Percentiles rank a stretch among this genome's conserved stretches.
These are phyloP conservation scores for Ciconia stormi DNA, from an alignment of 2,113 vertebrate species.

Conservation along the genomic window DNA sequence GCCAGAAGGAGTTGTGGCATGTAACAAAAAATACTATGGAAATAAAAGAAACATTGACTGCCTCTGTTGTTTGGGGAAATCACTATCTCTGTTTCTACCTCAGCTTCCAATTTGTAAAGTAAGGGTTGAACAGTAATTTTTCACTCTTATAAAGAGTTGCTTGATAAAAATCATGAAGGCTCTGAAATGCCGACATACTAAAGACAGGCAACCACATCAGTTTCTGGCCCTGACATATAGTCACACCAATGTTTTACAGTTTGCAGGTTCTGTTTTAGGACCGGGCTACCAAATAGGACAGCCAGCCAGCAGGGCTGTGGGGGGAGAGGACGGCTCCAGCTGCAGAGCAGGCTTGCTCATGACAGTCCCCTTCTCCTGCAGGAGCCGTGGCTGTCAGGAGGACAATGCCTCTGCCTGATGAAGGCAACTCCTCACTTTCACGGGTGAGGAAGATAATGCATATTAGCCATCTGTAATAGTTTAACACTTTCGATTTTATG, in stretches of 20 bases:
- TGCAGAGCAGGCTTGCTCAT: not conserved
- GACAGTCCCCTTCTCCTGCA: not conserved
- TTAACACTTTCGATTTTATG: not conserved
- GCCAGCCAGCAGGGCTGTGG: not conserved
- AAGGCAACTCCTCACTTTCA: not conserved
- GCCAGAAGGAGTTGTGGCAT: not conserved
- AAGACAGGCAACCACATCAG: not conserved
- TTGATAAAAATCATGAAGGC: not conserved
- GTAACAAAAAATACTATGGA: not conserved
- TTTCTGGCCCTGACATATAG: not conserved
- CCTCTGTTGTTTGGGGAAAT: not conserved
- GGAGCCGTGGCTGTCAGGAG: fast-evolving
- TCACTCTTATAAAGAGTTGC: not conserved
- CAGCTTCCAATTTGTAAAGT: not conserved
- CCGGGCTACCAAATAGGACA: not conserved
- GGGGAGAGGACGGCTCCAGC: not conserved
- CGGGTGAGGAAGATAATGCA: not conserved
- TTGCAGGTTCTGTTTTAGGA: not conserved
- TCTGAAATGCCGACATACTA: not conserved
- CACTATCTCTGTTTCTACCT: not conserved
- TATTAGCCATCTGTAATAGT: not conserved
- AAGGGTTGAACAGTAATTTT: not conserved
- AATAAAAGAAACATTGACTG: not conserved
- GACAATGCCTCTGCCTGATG: not conserved
- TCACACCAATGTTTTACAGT: not conserved